Conservation (phyloP, 2,888 invertebrate genomes). For the Ptychoptera albimana region DNA sequence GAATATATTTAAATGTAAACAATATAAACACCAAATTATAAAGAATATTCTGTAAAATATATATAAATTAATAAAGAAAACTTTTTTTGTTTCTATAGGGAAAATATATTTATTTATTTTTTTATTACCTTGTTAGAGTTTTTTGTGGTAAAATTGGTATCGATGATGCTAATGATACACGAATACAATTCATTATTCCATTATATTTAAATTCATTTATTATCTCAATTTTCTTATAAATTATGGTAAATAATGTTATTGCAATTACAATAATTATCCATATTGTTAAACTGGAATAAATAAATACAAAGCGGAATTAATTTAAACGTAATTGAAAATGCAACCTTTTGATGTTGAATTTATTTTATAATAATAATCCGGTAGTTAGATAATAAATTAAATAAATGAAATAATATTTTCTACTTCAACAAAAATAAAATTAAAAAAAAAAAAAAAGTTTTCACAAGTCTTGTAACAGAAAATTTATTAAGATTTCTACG, state of each 20-base stretch:
- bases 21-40: slow-evolving; percentile 7
- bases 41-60: slow-evolving; percentile 5
- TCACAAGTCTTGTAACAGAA: background rate
- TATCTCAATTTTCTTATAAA: slow-evolving; percentile 4
- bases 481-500: too few species aligned
- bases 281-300: slow-evolving; percentile 1
- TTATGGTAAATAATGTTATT: background rate
- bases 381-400: too few species aligned
- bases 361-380: too few species aligned
- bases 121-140: slow-evolving; percentile 1
- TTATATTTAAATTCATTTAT: background rate
- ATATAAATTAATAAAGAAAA: background rate
- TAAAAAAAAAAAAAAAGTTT: background rate
- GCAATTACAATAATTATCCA: slow-evolving; percentile 5
- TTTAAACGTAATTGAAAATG: too few species aligned
- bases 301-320: background rate
- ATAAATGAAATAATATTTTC: too few species aligned
- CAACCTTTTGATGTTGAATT: too few species aligned
- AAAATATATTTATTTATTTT: background rate
- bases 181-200: slow-evolving; percentile 4
- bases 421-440: background rate
- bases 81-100: background rate
- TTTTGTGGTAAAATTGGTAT: slow-evolving; percentile 1
- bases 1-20: slow-evolving; percentile 6
- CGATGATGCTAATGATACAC: background rate